Evolutionary conservation across 1,140 invertebrate species (phyloP), one percentile per base, ranked within the genome.

Genomic region (Neodiprion fabricii): DNA sequence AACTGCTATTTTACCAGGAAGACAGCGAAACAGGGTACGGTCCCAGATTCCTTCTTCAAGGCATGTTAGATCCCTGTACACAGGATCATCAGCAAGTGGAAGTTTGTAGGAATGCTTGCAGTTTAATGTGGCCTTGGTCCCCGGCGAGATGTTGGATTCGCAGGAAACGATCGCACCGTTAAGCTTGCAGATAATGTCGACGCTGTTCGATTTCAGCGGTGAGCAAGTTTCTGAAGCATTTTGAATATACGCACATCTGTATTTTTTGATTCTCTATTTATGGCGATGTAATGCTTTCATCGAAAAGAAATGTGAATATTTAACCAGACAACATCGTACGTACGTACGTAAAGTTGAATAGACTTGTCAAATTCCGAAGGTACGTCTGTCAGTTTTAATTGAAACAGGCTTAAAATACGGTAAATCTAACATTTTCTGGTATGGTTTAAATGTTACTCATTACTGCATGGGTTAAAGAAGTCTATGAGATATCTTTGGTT

Each of bases 51-150:
- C 83, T 68, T 80, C 75, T 49, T 78, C 71, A 23, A 76, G 74
- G 74, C 82, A 84, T 61, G 70, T 74, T 67, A 84, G 72, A 65
- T 79, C 75, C 40, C 78, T 76, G 75, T 81, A 84, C 10, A 65
- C 78, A 28, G 79, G 82, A 73, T 85, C 83, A 70, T 80, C 77
- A 53, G 79, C 78, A 61, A 82, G 67, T 40, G 79, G 76, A 66
- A 83, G 77, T 75, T 80, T 81, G 78, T 83, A 83, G 53, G 79
- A 81, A 70, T 75, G 70, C 76, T 82, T 83, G 72, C 81, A 84
- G 12, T 73, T 72, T 47, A 85, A 77, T 68, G 61, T 76, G 67
- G 81, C 82, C 47, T 71, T 70, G 61, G 83, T 84, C 70, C 79
- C 79, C 10, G 79, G 82, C 67, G 70, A 73, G 65, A 78, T 71